Percentiles rank a stretch among this genome's conserved stretches.
Evolutionary conservation across 2,888 invertebrate species (phyloP).

Genomic region (Caenorhabditis sp.): DNA sequence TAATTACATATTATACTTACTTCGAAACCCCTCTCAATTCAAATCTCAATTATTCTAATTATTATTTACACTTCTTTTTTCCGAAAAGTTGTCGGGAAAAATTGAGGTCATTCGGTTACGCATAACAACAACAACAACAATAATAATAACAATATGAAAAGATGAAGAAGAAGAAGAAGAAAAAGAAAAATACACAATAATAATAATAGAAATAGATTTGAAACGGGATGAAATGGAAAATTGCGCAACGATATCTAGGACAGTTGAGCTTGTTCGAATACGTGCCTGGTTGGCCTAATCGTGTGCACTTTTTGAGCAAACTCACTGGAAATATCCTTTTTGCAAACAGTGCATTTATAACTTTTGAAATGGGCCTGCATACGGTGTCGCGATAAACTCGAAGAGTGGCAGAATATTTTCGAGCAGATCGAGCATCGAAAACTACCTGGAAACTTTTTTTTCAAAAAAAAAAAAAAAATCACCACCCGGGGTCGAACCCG

Average conservation of each 20-base stretch:
- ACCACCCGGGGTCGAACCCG: no score
- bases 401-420: conserved; percentile 67
- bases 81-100: not conserved
- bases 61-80: no score
- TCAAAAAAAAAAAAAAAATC: not conserved
- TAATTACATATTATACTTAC: no score
- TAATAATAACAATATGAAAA: not conserved
- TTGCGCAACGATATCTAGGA: not conserved
- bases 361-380: conserved; percentile 67
- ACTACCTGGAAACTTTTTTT: conserved; percentile 45
- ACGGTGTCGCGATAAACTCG: conserved; percentile 62
- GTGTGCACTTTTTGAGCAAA: no score
- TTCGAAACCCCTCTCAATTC: not conserved
- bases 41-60: no score
- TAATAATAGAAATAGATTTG: conserved; percentile 5
- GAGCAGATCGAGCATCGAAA: conserved; percentile 63
- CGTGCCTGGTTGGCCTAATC: no score
- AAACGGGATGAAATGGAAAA: not conserved
- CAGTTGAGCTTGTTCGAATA: not conserved
- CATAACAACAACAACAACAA: not conserved
- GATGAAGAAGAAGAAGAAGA: conserved; percentile 7
- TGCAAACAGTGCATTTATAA: conserved; percentile 64
- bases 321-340: conserved; percentile 65
- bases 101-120: conserved; percentile 1
- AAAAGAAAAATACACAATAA: no score